These are phyloP conservation scores for Zaprionus obscuricornis DNA, from an alignment of 2,888 invertebrate genomes.

Conservation along the genomic window DNA sequence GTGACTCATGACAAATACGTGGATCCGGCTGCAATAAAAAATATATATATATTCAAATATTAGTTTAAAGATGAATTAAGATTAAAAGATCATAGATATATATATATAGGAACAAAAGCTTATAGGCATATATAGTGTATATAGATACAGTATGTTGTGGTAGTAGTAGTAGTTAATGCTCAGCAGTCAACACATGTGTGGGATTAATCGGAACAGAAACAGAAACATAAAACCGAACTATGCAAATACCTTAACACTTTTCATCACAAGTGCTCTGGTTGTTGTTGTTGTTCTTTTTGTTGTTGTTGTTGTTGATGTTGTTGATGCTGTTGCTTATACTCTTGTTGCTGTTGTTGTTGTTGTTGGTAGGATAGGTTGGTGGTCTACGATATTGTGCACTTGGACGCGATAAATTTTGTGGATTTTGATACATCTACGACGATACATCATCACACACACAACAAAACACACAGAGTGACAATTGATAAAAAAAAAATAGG, in stretches of 20 bases:
- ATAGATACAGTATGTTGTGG: too few relatives aligned
- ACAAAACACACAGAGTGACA: slow-evolving; percentile 8
- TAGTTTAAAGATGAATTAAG: slow-evolving; percentile 1
- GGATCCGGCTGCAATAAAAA: slow-evolving; percentile 88
- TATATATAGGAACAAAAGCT: not conserved
- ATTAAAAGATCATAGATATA: slow-evolving; percentile 21
- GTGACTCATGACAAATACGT: slow-evolving; percentile 91
- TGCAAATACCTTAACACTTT: slow-evolving; percentile 78
- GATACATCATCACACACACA: slow-evolving; percentile 28
- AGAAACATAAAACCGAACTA: slow-evolving; percentile 30
- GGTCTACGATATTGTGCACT: slow-evolving; percentile 81
- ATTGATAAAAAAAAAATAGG: not conserved
- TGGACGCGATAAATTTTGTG: slow-evolving; percentile 81
- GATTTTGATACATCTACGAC: slow-evolving; percentile 79
- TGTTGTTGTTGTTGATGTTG: slow-evolving; percentile 29
- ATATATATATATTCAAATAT: not conserved
- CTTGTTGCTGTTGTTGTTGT: slow-evolving; percentile 19
- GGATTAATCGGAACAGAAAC: slow-evolving; percentile 38
- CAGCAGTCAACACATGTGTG: slow-evolving; percentile 26
- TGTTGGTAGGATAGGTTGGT: slow-evolving; percentile 65
- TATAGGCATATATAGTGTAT: not conserved
- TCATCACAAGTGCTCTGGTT: slow-evolving; percentile 61
- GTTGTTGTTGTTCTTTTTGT: slow-evolving; percentile 26
- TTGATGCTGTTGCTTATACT: slow-evolving; percentile 19
- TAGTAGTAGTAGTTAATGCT: slow-evolving; percentile 51